phyloP scores from a whole-genome alignment of 30 jellyfish, hydroid and myxozoan genomes.

The Catostylus mosaicus region DNA sequence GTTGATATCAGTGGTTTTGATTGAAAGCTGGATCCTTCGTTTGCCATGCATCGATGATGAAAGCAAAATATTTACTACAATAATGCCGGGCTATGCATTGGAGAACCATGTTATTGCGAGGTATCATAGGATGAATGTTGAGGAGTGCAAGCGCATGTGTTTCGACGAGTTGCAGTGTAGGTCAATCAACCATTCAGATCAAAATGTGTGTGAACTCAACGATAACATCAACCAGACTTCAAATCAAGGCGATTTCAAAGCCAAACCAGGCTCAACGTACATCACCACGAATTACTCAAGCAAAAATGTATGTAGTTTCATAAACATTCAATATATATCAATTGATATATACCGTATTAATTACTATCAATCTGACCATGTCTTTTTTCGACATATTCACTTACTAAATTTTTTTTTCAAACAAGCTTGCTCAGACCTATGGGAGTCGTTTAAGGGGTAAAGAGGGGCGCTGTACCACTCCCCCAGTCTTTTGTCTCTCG shows the following conservation, averaged over 20 bases:
- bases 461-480: too few relatives aligned
- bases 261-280: not conserved
- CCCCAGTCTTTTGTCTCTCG: too few relatives aligned
- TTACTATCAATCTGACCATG: too few relatives aligned
- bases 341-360: too few relatives aligned
- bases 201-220: not conserved
- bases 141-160: not conserved
- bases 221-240: constrained; percentile 3
- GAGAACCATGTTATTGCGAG: not conserved
- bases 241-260: not conserved
- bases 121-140: not conserved
- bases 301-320: not conserved
- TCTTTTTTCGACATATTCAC: too few relatives aligned
- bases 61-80: not conserved
- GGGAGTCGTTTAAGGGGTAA: too few relatives aligned
- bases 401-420: too few relatives aligned
- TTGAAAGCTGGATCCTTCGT: not conserved
- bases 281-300: not conserved
- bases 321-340: too few relatives aligned
- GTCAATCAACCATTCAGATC: not conserved
- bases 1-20: not conserved
- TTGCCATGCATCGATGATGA: not conserved
- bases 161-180: not conserved
- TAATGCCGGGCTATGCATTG: not conserved
- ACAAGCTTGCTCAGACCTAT: too few relatives aligned